These are phyloP conservation scores for Mylabris phalerata DNA, from an alignment of 1,140 invertebrate genomes.

Conservation along the genomic window DNA sequence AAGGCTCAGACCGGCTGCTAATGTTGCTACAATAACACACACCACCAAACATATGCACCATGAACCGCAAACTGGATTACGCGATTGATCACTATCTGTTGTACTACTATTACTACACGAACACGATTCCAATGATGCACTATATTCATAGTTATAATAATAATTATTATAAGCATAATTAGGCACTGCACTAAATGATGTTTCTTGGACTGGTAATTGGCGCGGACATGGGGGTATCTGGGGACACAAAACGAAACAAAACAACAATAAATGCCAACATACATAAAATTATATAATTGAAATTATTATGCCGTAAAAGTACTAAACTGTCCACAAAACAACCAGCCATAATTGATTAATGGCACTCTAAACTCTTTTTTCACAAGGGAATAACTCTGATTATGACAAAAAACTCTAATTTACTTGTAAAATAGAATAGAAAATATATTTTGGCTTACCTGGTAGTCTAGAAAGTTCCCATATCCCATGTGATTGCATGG, in stretches of 20 bases:
- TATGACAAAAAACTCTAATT: too few species aligned
- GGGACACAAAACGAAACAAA: neutral
- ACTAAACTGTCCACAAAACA: too few species aligned
- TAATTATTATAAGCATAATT: constrained; percentile 27
- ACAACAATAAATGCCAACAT: neutral
- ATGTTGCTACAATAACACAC: constrained; percentile 35
- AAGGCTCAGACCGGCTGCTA: constrained; percentile 35
- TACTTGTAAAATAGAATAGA: too few species aligned
- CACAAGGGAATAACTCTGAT: too few species aligned
- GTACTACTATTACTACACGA: constrained; percentile 26
- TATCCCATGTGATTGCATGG: constrained; percentile 88
- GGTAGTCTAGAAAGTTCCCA: constrained; percentile 84
- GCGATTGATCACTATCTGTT: constrained; percentile 25
- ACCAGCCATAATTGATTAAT: too few species aligned
- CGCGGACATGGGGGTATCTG: constrained; percentile 31
- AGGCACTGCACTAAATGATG: constrained; percentile 32
- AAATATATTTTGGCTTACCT: constrained; percentile 49
- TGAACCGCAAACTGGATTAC: constrained; percentile 27
- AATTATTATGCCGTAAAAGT: too few species aligned
- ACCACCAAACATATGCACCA: constrained; percentile 39
- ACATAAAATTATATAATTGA: neutral
- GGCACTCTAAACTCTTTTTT: too few species aligned
- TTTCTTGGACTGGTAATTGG: constrained; percentile 25
- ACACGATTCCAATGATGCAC: constrained; percentile 30
- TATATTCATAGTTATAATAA: constrained; percentile 27